Evolutionary conservation across 2,113 vertebrate genomes (phyloP), one percentile per base, ranked within the genome.

Genomic region (Glaucomys volans): DNA sequence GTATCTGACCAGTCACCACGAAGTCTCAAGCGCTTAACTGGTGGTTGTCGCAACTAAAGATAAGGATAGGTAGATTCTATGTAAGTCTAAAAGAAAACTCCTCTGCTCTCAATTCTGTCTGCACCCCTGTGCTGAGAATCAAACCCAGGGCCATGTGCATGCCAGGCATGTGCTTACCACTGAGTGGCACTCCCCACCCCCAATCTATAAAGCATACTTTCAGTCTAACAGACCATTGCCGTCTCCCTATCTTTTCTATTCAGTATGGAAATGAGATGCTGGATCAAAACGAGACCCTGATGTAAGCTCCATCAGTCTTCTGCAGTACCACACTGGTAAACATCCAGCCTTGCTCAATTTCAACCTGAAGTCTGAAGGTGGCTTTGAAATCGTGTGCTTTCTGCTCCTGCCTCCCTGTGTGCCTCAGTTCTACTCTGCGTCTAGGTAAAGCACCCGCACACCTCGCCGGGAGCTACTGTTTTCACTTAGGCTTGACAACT

Each of bases 1-100:
- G 99, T 99, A 98, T 99, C 99, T 42, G 99, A 99, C 99, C 99
- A 99, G 97, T 99, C 99, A 22, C 99, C 99, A 96, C 99, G 98
- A 35, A 99, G 98, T 96, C 99, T 98, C 95, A 99, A 98, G 32
- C 99, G 99, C 97, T 99, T 99, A 79, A 99, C 99, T 0, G 99
- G 99, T 88, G 99, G 99, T 97, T 99, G 99, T 40, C 99, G 98
- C 97, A 99, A 98, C 99, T 99, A 95, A 94, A 81, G 95, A 85
- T 62, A 95, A 83, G 4, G 5, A 54, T 4, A 75, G 75, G 17
- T 4, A 72, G 44, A 93, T 62, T 69, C 40, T 40, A 77, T 26
- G 17, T 83, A 62, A 89, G 20, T 76, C 40, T 81, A 93, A 93
- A 86, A n/a, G 22, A 69, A 91, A 85, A 95, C 28, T 16, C 16